A percentile compares a stretch with the other conserved stretches of the same genome.
Evolutionary conservation across 2,888 invertebrate species (phyloP).

Genomic region (Melikaiella ostensackeni): DNA sequence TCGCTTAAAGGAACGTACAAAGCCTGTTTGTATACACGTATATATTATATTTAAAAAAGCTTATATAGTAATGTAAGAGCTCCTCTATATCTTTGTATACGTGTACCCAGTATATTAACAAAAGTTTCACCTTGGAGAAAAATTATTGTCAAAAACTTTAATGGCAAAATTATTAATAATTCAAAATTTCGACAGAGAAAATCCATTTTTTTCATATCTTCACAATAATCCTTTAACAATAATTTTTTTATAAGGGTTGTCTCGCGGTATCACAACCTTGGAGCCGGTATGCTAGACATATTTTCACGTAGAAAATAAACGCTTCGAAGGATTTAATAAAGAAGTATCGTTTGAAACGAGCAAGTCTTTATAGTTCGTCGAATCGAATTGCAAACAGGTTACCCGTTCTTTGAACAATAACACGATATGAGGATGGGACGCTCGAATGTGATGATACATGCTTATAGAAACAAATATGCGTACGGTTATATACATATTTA

Average conservation of each 20-base stretch:
- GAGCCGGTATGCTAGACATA: slow-evolving; percentile 41
- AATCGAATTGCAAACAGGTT: slow-evolving; percentile 21
- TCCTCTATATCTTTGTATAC: slow-evolving; percentile 29
- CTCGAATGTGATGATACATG: slow-evolving; percentile 58
- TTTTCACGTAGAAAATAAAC: slow-evolving; percentile 32
- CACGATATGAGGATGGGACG: not conserved
- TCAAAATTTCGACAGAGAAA: too few species aligned
- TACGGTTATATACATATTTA: slow-evolving; percentile 78
- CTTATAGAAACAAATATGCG: slow-evolving; percentile 75
- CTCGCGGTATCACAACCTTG: slow-evolving; percentile 53
- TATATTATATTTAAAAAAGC: slow-evolving; percentile 35
- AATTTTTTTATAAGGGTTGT: slow-evolving; percentile 42
- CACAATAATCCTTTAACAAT: slow-evolving; percentile 43
- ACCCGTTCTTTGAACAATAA: slow-evolving; percentile 20
- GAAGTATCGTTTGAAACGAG: slow-evolving; percentile 7
- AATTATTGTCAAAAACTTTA: slow-evolving; percentile 2
- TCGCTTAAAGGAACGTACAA: slow-evolving; percentile 70
- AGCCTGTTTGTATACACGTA: slow-evolving; percentile 57
- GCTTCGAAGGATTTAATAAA: slow-evolving; percentile 45
- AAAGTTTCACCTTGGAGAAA: not conserved
- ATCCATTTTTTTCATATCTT: too few species aligned
- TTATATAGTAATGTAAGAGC: slow-evolving; percentile 3
- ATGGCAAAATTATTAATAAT: not conserved
- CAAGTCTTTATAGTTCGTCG: slow-evolving; percentile 6
- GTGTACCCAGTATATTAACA: slow-evolving; percentile 13